Percentiles rank a stretch among this genome's conserved stretches.
Conservation (phyloP, 2,113 vertebrate species). For the Bubalus kerabau region DNA sequence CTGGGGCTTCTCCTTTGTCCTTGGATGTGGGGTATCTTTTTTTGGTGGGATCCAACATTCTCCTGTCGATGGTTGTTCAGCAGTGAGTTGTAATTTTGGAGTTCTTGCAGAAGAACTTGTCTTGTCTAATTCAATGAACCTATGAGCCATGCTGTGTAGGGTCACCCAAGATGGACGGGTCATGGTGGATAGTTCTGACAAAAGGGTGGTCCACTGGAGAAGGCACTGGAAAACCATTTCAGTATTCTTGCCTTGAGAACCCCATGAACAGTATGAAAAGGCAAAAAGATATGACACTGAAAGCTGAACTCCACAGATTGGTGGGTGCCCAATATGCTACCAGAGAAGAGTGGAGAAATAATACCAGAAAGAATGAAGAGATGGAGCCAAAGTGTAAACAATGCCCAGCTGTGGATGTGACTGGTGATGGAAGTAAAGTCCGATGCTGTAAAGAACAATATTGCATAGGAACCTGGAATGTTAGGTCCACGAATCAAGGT, state of each 20-base stretch:
- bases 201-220: neutral
- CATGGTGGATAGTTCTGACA: no score
- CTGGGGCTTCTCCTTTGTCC: no score
- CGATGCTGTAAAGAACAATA: neutral
- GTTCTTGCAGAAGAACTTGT: no score
- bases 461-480: neutral
- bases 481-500: neutral
- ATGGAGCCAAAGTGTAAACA: neutral
- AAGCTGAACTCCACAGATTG: neutral
- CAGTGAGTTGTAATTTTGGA: no score
- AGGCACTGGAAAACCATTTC: neutral
- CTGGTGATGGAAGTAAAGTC: neutral
- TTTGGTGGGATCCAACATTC: no score
- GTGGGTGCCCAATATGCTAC: neutral
- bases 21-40: no score
- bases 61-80: no score
- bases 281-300: neutral
- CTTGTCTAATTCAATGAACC: no score
- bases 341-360: neutral
- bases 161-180: no score
- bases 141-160: no score
- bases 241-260: neutral
- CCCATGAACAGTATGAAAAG: neutral
- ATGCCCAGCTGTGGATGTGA: neutral
- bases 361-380: neutral